Percentiles rank a stretch among this genome's conserved stretches.
Conservation (phyloP, 2,888 invertebrate species). For the Schizotus pectinicornis region DNA sequence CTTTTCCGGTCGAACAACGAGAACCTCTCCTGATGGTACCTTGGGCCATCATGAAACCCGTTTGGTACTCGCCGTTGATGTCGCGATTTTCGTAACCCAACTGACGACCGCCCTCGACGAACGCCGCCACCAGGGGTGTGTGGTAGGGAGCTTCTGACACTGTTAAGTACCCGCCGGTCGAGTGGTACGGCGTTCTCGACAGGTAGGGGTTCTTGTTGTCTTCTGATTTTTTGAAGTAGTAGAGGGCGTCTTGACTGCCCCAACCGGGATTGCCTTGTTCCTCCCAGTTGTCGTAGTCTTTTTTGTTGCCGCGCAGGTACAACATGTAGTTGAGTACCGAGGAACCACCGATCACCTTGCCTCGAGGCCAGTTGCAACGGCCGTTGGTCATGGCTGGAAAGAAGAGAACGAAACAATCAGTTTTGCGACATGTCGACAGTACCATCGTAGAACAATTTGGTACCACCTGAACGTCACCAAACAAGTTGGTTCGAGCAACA, state of each 20-base stretch:
- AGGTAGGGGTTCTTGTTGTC: conserved; percentile 88
- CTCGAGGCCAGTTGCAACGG: conserved; percentile 90
- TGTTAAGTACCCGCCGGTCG: conserved; percentile 81
- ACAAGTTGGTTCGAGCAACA: too few species aligned
- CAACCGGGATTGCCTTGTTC: conserved; percentile 85
- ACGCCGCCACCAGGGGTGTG: conserved; percentile 79
- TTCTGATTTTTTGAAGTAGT: conserved; percentile 91
- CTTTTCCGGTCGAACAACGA: conserved; percentile 88
- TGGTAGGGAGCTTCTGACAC: conserved; percentile 87
- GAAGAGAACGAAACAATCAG: conserved; percentile 39
- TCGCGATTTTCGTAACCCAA: conserved; percentile 83
- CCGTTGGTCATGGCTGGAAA: conserved; percentile 80
- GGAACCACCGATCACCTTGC: conserved; percentile 90
- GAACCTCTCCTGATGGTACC: conserved; percentile 80
- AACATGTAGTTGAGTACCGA: conserved; percentile 92
- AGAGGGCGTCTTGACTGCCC: conserved; percentile 79
- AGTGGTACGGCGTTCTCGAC: conserved; percentile 78
- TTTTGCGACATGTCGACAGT: too few species aligned
- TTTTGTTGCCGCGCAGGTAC: conserved; percentile 86
- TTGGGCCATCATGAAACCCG: conserved; percentile 90
- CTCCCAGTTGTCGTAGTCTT: conserved; percentile 92
- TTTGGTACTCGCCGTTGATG: conserved; percentile 84
- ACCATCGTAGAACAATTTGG: too few species aligned
- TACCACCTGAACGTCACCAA: too few species aligned
- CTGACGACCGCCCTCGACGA: conserved; percentile 76